These are phyloP conservation scores for Actinostola sp. DNA, from an alignment of 92 coral and sea anemone species.

Conservation along the genomic window DNA sequence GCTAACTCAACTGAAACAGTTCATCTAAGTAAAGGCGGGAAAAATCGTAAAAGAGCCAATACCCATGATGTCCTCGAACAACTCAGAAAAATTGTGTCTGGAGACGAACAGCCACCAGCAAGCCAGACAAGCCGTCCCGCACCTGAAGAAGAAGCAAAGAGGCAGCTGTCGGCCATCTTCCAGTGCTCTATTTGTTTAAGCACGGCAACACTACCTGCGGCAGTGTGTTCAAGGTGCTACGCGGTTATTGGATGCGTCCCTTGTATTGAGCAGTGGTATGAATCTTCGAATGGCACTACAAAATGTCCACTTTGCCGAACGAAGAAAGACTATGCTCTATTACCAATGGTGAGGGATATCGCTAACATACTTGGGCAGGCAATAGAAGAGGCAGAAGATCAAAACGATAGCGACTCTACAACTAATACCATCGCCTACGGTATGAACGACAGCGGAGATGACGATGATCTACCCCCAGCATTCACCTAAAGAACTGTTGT, in stretches of 20 bases:
- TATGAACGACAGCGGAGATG: conserved; percentile 4
- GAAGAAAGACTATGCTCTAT: conserved; percentile 28
- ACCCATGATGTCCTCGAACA: conserved; percentile 35
- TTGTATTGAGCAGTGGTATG: conserved; percentile 70
- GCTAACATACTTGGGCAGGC: conserved; percentile 17
- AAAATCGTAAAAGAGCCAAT: conserved; percentile 5
- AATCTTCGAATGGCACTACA: conserved; percentile 17
- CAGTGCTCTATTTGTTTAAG: conserved; percentile 50
- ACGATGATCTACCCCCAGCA: conserved; percentile 21
- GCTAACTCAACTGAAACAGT: conserved; percentile 20
- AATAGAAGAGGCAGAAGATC: conserved; percentile 11
- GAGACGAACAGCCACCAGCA: not conserved
- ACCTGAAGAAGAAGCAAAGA: conserved; percentile 19
- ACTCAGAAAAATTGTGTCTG: conserved; percentile 25
- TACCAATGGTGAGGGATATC: conserved; percentile 42
- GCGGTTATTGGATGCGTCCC: conserved; percentile 64
- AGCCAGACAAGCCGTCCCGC: conserved; percentile 13
- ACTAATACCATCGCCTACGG: too few species aligned
- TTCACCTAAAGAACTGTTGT: too few species aligned
- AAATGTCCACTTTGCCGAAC: conserved; percentile 57
- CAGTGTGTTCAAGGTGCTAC: conserved; percentile 52
- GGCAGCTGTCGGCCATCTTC: conserved; percentile 13
- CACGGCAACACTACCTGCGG: conserved; percentile 50
- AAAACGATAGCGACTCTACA: conserved; percentile 31
- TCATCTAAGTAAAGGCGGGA: conserved; percentile 15